Base-by-base conservation (phyloP, 2,797 vertebrate genomes). In the Gadopsis marmoratus region DNA sequence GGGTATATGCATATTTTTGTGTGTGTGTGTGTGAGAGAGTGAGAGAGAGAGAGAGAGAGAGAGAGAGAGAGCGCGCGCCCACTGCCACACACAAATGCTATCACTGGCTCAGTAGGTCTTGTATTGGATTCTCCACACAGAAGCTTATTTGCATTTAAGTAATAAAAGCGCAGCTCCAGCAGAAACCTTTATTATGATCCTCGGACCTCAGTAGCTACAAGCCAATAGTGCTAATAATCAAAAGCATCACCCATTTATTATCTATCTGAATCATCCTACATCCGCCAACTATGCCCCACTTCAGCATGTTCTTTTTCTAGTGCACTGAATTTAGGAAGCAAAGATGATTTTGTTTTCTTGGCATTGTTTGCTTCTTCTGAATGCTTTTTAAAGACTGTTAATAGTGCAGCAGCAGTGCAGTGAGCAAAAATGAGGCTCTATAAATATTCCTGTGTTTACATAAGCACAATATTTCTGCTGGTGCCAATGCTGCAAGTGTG, bases 181-280 rank as follows among this genome's bases (percentile, higher is more conserved):
- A 45, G 56, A 81, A 85, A 76, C 26, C 35, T 78, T 69, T 62
- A 79, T 72, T 67, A 37, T 7, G 41, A 50, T 48, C 13, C 4
- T 68, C 26, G 58, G 66, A 80, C 71, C 83, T 82, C 51, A 1
- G 68, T 3, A 76, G 14, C 77, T 74, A 79, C 39, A 31, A 78
- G 41, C 74, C 53, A 47, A 17, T 4, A 65, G 51, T 47, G 73
- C 43, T 37, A 76, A 79, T 69, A 78, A 79, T 88, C 53, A 71
- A 56, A 70, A 59, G 48, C 10, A 4, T 65, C 76, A 37, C 37
- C 26, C 60, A 47, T 70, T 71, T 65, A 48, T 74, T 61, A 66
- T 74, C 37, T n/a, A 29, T 64, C 41, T 23, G 77, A 67, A 62
- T 33, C 48, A 9, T 47, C 47, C 29, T 11, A 10, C 62, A 41